Conservation (phyloP, 2,888 invertebrate genomes). For the Coecobrya sp. region DNA sequence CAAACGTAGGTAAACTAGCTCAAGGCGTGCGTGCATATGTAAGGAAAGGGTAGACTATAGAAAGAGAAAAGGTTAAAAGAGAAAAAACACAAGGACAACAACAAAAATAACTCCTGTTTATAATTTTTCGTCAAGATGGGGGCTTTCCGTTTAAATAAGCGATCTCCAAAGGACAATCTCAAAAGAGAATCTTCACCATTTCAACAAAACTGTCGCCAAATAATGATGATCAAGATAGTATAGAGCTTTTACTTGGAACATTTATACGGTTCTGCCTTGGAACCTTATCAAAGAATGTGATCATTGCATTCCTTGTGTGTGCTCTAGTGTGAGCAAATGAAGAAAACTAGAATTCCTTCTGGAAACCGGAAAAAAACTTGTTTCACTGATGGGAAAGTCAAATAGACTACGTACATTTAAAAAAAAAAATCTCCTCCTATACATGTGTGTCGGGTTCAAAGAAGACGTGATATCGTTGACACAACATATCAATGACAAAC, state of each 20-base stretch:
- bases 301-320: constrained; percentile 46
- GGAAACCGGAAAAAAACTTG: background rate
- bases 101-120: constrained; percentile 41
- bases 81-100: background rate
- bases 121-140: constrained; percentile 53
- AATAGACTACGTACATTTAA: background rate
- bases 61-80: background rate
- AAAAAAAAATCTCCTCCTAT: background rate
- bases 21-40: background rate
- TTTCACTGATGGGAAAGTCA: background rate
- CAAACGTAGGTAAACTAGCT: background rate
- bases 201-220: constrained; percentile 44
- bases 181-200: constrained; percentile 7
- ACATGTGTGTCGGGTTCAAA: background rate
- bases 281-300: constrained; percentile 24
- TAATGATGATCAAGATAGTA: constrained; percentile 45
- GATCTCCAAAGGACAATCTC: constrained; percentile 35
- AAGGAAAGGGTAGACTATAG: constrained; percentile 17
- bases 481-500: constrained; percentile 53
- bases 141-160: constrained; percentile 43
- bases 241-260: background rate
- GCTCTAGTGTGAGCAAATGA: constrained; percentile 18
- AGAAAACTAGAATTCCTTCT: constrained; percentile 34
- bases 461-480: constrained; percentile 41
- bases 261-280: background rate